Evolutionary conservation across 2,113 vertebrate species (phyloP).

Genomic region (Notiomystis cincta): DNA sequence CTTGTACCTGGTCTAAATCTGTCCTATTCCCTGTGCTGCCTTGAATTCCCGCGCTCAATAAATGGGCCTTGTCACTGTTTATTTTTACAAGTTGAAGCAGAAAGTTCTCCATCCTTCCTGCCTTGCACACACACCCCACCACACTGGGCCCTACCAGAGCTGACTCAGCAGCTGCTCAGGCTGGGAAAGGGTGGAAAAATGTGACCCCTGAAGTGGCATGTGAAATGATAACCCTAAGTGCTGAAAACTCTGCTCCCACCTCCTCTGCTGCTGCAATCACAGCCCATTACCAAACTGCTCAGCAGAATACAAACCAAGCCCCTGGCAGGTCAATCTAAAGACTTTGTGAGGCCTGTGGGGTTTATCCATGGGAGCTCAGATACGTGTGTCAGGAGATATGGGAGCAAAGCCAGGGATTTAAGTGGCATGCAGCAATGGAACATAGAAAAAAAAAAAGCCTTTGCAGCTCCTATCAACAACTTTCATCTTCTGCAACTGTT

Average conservation of each 20-base stretch:
- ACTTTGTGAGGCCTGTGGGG: background rate
- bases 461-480: slow-evolving; percentile 19
- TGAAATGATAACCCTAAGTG: background rate
- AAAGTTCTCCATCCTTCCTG: background rate
- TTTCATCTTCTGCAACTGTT: slow-evolving; percentile 31
- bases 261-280: background rate
- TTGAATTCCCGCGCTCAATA: background rate
- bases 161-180: background rate
- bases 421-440: background rate
- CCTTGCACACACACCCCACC: background rate
- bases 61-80: rapidly evolving
- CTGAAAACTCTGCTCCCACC: background rate
- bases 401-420: slow-evolving; percentile 28
- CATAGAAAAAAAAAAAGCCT: background rate
- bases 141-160: background rate
- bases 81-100: background rate
- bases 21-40: background rate
- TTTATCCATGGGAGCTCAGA: background rate
- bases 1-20: background rate
- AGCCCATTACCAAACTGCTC: background rate
- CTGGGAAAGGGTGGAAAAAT: background rate
- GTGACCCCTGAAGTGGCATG: background rate
- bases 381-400: background rate
- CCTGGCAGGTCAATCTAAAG: background rate
- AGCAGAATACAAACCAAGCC: background rate